Conservation (phyloP, 2,888 invertebrate genomes). For the Ophonus ardosiacus region DNA sequence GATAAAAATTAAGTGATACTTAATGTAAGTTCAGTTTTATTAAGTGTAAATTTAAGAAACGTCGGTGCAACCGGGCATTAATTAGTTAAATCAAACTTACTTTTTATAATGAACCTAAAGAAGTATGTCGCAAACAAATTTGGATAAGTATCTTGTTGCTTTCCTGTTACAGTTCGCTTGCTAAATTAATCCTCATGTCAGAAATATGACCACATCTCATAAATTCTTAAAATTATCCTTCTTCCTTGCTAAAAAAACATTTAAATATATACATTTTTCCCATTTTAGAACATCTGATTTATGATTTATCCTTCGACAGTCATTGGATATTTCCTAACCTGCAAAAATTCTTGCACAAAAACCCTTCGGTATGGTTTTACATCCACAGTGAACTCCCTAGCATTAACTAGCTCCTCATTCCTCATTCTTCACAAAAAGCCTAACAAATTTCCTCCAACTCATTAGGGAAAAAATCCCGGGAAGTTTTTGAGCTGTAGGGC, state of each 20-base stretch:
- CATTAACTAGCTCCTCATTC: constrained; percentile 25
- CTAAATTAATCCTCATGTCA: no score
- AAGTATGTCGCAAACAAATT: no score
- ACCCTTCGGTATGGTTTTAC: neutral
- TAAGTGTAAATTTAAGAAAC: no score
- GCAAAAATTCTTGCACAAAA: neutral
- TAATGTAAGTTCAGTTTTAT: no score
- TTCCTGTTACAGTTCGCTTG: no score
- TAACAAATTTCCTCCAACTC: constrained; percentile 30
- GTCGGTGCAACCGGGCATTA: no score
- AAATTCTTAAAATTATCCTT: no score
- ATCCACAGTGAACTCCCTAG: neutral
- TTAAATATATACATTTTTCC: neutral
- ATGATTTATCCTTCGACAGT: neutral
- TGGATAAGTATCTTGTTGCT: no score
- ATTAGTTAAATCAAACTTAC: no score
- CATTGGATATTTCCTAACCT: neutral
- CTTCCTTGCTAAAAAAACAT: neutral
- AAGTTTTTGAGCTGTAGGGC: constrained; percentile 33
- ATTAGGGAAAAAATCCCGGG: constrained; percentile 26
- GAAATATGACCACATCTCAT: no score
- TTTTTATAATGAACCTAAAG: no score
- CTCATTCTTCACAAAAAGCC: constrained; percentile 20
- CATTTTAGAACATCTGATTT: neutral
- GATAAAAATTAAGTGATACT: no score